Evolutionary conservation across 1,140 invertebrate species (phyloP).

Genomic region (Euura saliciscinereae): DNA sequence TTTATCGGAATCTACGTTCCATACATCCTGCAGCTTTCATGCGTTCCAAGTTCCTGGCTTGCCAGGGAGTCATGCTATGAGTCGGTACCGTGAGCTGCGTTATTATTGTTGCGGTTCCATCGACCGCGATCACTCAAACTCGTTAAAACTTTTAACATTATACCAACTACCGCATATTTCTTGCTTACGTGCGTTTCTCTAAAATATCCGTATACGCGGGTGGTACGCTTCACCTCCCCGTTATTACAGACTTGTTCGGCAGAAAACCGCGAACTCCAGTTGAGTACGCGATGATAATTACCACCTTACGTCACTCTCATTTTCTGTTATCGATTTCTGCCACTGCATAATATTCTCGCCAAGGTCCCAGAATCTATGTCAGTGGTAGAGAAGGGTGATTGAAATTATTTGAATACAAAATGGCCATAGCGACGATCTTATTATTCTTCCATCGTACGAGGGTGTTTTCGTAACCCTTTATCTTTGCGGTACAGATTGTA

Average conservation of each 20-base stretch:
- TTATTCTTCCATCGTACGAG: conserved; percentile 13
- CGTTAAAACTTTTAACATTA: conserved; percentile 60
- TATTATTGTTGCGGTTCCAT: conserved; percentile 55
- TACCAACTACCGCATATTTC: neutral
- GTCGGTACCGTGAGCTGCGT: conserved; percentile 25
- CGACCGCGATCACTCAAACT: conserved; percentile 58
- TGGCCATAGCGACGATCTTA: neutral
- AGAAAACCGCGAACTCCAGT: neutral
- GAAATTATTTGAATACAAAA: conserved; percentile 12
- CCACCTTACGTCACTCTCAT: too few relatives aligned
- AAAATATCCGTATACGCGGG: neutral
- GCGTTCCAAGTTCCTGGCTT: too few relatives aligned
- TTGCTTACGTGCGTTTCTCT: conserved; percentile 1
- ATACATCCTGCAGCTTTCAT: too few relatives aligned
- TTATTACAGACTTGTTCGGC: neutral
- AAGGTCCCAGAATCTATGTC: too few relatives aligned
- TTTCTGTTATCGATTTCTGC: too few relatives aligned
- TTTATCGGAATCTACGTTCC: too few relatives aligned
- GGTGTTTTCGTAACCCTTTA: conserved; percentile 13
- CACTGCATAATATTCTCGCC: too few relatives aligned
- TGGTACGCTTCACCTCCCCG: neutral
- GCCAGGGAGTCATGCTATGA: neutral
- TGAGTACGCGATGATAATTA: neutral
- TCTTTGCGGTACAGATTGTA: conserved; percentile 13
- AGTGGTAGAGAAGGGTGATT: neutral